Evolutionary conservation across 2,113 vertebrate genomes (phyloP), one percentile per base, ranked within the genome.

Genomic region (Mesitornis unicolor): DNA sequence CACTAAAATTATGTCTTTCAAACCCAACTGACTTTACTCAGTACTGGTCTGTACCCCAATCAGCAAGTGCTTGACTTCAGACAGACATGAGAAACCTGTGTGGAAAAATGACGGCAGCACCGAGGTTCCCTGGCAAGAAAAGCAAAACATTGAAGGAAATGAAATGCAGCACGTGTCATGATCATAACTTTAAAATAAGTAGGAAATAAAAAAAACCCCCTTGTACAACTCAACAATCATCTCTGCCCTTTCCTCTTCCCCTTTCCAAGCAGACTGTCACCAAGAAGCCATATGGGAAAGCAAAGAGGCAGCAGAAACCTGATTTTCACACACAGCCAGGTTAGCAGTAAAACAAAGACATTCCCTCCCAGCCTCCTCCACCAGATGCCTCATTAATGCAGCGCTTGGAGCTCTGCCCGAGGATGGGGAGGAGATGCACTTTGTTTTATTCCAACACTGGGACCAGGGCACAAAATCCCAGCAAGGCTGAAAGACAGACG

Each of bases 341-440:
- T 79, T 69, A 95, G 78, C 78, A 90, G 48, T 88, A 80, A 74
- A 88, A 93, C 83, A 84, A 93, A 95, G 51, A 84, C 88, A n/a
- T 47, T 43, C 79, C 67, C 57, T 85, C 71, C 84, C 48, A 88
- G 47, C 50, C 76, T 89, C 53, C 92, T 84, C 70, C 0, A 2
- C 36, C 60, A 85, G 84, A 9, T 79, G 36, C 90, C 74, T 95
- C 71, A 83, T 86, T 63, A 88, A 77, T 54, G 84, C 54, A 92
- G 86, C 73, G 83, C 88, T 22, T 93, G 90, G 70, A 88, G 70
- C 87, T 86, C 59, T 90, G 85, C 91, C 84, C 84, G 53, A 80
- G 57, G 59, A 45, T 38, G 50, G 45, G 59, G 42, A 92, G 53
- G 70, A 75, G 75, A 95, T 63, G 67, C 50, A 67, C 50, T 90